Percentiles rank a stretch among this genome's conserved stretches.
Conservation (phyloP, 2,113 vertebrate genomes). For the Cyprinus carpio region DNA sequence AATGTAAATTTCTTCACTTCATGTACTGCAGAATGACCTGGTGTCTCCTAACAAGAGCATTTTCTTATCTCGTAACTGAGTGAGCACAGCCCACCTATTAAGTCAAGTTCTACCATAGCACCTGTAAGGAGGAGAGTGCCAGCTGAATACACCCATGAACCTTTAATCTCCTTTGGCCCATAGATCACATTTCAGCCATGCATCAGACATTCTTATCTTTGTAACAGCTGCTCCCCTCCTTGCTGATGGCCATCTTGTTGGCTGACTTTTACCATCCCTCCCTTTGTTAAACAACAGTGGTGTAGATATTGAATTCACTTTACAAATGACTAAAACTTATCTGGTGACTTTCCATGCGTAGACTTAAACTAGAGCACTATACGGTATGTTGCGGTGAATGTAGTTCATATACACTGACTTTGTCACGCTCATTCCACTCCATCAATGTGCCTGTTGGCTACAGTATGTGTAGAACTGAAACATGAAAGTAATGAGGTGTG, state of each 20-base stretch:
- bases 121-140: slow-evolving; percentile 18
- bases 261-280: neutral
- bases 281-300: slow-evolving; percentile 16
- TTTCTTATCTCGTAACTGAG: slow-evolving; percentile 42
- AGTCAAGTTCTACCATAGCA: slow-evolving; percentile 19
- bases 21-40: slow-evolving; percentile 6
- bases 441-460: neutral
- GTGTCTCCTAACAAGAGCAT: slow-evolving; percentile 1
- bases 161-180: slow-evolving; percentile 27
- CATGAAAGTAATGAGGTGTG: slow-evolving; percentile 2
- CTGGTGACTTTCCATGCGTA: neutral
- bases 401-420: neutral
- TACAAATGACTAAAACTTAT: neutral
- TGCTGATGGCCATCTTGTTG: slow-evolving; percentile 18
- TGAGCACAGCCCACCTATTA: slow-evolving; percentile 22
- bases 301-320: neutral
- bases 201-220: slow-evolving; percentile 13
- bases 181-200: slow-evolving; percentile 41
- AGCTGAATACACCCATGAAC: slow-evolving; percentile 42
- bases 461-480: neutral
- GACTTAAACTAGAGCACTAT: neutral
- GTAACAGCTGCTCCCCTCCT: slow-evolving; percentile 17
- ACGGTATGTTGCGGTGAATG: neutral
- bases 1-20: neutral
- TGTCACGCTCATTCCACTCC: neutral